Percentiles rank a stretch among this genome's conserved stretches.
Conservation (phyloP, 2,113 vertebrate species). For the Poicephalus meyeri region DNA sequence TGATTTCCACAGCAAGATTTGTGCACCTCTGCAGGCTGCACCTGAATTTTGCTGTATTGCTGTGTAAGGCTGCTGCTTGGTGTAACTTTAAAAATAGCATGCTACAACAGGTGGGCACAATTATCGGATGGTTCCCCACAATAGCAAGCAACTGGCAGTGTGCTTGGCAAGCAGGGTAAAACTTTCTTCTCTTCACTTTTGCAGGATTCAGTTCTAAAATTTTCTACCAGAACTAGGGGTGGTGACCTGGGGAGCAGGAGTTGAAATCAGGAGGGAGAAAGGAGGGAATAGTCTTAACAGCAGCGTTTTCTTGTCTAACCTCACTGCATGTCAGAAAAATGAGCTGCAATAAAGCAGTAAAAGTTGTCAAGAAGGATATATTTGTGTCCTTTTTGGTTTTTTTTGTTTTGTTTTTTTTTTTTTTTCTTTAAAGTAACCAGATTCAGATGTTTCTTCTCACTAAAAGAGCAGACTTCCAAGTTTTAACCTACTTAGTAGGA, state of each 20-base stretch:
- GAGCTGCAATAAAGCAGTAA: neutral
- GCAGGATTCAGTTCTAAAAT: neutral
- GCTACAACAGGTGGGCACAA: conserved; percentile 47
- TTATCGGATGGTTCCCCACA: neutral
- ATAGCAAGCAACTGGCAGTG: conserved; percentile 50
- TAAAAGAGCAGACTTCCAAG: neutral
- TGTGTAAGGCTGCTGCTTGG: neutral
- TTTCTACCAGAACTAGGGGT: neutral
- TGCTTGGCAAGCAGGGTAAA: conserved; percentile 7
- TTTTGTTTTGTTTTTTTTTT: neutral
- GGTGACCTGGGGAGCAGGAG: neutral
- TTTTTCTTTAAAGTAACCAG: neutral
- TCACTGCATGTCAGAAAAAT: neutral
- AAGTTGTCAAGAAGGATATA: neutral
- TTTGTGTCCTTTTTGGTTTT: neutral
- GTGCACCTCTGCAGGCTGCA: neutral
- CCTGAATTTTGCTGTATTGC: neutral
- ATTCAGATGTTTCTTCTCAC: neutral
- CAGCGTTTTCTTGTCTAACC: neutral
- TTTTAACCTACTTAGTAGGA: neutral
- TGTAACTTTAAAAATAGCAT: conserved; percentile 22
- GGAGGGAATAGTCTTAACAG: neutral
- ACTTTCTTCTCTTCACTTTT: neutral
- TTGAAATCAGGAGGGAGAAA: neutral
- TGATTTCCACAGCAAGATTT: neutral